Conservation (phyloP, 2,113 vertebrate species). For the Ictalurus punctatus region DNA sequence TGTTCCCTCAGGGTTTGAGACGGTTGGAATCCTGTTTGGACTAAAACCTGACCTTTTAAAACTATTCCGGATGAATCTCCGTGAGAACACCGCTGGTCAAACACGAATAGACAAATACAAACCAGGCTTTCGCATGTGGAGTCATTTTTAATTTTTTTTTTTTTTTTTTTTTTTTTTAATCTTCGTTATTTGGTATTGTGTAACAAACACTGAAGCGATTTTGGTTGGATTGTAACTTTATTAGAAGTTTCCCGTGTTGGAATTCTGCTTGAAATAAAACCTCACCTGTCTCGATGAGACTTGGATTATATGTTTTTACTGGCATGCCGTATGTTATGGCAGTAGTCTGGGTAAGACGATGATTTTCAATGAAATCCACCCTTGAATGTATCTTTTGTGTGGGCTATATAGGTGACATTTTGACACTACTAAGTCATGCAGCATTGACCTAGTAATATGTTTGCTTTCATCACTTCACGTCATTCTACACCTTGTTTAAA, state of each 20-base stretch:
- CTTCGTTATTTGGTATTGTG: background rate
- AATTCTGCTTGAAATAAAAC: background rate
- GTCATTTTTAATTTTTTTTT: background rate
- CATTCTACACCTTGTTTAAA: background rate
- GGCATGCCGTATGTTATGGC: background rate
- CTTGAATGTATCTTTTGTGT: background rate
- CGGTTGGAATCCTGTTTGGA: background rate
- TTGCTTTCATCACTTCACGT: background rate
- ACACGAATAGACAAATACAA: background rate
- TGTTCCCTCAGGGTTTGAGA: background rate
- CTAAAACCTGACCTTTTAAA: background rate
- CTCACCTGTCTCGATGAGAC: background rate
- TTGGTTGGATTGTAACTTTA: background rate
- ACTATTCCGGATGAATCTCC: conserved; percentile 4
- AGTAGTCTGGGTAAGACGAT: conserved; percentile 31
- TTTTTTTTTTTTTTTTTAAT: no score
- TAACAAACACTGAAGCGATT: background rate
- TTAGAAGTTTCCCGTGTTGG: conserved; percentile 1
- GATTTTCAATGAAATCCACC: background rate
- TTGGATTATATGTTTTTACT: conserved; percentile 21
- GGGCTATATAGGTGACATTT: background rate
- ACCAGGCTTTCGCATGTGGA: background rate
- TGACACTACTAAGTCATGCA: background rate
- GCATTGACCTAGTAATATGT: background rate
- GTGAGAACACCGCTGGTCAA: background rate